phyloP scores from a whole-genome alignment of 2,888 invertebrate species.

The Diloba caeruleocephala region DNA sequence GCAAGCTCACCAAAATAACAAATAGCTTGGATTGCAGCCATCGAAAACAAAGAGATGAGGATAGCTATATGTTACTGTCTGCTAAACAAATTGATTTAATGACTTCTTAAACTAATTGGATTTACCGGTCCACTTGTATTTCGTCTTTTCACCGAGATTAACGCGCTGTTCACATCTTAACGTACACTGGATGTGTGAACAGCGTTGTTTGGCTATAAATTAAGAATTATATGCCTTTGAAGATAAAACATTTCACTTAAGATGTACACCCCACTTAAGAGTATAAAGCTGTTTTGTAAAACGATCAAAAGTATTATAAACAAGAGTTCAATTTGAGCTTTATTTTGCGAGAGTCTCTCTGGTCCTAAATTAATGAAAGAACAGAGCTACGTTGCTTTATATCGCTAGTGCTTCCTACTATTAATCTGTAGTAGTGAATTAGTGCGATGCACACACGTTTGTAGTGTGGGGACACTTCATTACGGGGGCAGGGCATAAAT shows the following conservation, averaged over 20 bases:
- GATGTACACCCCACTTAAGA: slow-evolving; percentile 58
- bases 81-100: slow-evolving; percentile 85
- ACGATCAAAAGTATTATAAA: slow-evolving; percentile 52
- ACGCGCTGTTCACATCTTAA: slow-evolving; percentile 65
- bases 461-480: slow-evolving; percentile 88
- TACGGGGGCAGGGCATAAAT: slow-evolving; percentile 87
- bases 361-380: slow-evolving; percentile 30
- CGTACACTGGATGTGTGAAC: slow-evolving; percentile 62
- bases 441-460: slow-evolving; percentile 85
- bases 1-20: slow-evolving; percentile 76
- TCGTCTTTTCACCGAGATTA: slow-evolving; percentile 74
- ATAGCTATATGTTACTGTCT: slow-evolving; percentile 81
- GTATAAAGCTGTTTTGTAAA: slow-evolving; percentile 53
- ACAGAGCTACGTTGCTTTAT: slow-evolving; percentile 27
- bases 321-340: slow-evolving; percentile 26
- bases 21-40: slow-evolving; percentile 85
- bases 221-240: slow-evolving; percentile 75
- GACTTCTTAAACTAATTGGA: slow-evolving; percentile 85
- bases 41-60: slow-evolving; percentile 80
- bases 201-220: slow-evolving; percentile 72
- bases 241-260: slow-evolving; percentile 68
- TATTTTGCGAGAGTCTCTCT: slow-evolving; percentile 8
- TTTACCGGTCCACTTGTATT: slow-evolving; percentile 79
- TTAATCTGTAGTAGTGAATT: slow-evolving; percentile 85
- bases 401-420: slow-evolving; percentile 63